Evolutionary conservation across 2,888 invertebrate species (phyloP), one percentile per base, ranked within the genome.

Genomic region (Mimas tiliae): DNA sequence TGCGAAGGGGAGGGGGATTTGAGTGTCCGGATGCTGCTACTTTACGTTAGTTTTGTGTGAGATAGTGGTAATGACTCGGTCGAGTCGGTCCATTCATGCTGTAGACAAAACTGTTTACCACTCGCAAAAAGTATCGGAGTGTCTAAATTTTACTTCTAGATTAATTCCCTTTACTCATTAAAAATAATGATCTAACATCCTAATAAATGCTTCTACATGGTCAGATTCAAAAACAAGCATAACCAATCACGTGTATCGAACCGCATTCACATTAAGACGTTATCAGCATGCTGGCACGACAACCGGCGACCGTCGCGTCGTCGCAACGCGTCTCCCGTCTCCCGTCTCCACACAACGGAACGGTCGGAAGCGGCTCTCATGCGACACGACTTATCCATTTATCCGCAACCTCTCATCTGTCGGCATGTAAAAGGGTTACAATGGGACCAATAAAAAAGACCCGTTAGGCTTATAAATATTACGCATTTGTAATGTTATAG

Each of bases 371-470:
- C 72, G 75, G 74, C 81, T 83, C 85, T 88, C 86, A 79, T 78
- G 81, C 85, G 79, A 93, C 92, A 93, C 84, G 89, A 87, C 86
- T 91, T 91, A 86, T 88, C 91, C 92, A 92, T 93, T 92, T 90
- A 87, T 86, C 81, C 80, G 77, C 78, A 77, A 80, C 77, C 79
- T 78, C 80, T 75, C 80, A 78, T 81, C 84, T 83, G 78, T 75
- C 73, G 69, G 70, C 68, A 73, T 70, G 63, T 74, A 81, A 89
- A 89, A 86, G 90, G 90, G 87, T 89, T 83, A 82, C 76, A 78
- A 79, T 78, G 76, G 75, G 75, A 68, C 67, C 64, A 67, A 12
- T 51, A 62, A 62, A 67, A 62, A 62, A 65, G 65, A 45, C 48
- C 65, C 47, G 48, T 58, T 34, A 48, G 38, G 38, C 51, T 51